Percentiles rank a stretch among this genome's conserved stretches.
Conservation (phyloP, 1,140 invertebrate species). For the Centruroides sculpturatus region DNA sequence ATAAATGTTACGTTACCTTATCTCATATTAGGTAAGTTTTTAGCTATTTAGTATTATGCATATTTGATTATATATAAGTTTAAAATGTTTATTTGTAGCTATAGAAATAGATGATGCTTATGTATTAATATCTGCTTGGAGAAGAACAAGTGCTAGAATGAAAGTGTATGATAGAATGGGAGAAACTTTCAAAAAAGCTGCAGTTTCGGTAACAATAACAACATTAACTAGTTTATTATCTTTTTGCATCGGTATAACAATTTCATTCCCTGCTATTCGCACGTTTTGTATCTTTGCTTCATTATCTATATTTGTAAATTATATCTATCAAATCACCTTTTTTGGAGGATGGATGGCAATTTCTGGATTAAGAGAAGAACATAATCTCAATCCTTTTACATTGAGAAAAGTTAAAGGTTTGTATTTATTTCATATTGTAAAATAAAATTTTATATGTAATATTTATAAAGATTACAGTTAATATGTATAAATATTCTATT, state of each 20-base stretch:
- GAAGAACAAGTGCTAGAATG: neutral
- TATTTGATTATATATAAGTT: too few species aligned
- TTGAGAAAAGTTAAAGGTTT: too few species aligned
- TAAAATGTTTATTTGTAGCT: neutral
- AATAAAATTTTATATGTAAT: too few species aligned
- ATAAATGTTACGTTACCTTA: too few species aligned
- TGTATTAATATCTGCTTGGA: neutral
- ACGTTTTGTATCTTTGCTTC: neutral
- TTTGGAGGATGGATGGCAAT: neutral
- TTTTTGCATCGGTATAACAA: neutral
- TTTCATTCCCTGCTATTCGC: neutral
- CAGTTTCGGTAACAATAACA: neutral
- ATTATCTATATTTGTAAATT: neutral
- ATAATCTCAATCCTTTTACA: too few species aligned
- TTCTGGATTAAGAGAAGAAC: too few species aligned
- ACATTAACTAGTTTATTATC: neutral
- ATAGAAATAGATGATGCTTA: neutral
- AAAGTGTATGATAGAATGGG: neutral
- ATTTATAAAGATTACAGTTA: too few species aligned
- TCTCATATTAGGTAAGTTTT: too few species aligned
- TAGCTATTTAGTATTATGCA: too few species aligned
- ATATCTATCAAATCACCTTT: neutral
- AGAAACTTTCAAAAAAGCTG: neutral
- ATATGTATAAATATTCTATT: too few species aligned
- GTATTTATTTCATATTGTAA: too few species aligned